Conservation (phyloP, 1,140 invertebrate species). For the Nomia melanderi region DNA sequence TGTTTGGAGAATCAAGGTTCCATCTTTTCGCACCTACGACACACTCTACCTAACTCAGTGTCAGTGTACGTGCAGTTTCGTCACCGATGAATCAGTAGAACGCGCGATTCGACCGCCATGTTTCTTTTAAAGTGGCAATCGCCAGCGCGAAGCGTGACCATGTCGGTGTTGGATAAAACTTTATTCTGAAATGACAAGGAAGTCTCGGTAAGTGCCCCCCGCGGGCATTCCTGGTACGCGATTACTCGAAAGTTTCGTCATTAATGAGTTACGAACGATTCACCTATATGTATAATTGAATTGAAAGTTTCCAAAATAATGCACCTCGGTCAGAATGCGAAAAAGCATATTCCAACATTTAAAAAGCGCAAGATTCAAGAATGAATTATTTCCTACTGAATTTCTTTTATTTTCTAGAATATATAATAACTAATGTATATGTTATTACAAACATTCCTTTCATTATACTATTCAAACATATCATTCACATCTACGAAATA, state of each 20-base stretch:
- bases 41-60: background rate
- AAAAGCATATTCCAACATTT: background rate
- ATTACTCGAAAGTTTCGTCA: background rate
- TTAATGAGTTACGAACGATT: constrained; percentile 7
- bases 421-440: too few species aligned
- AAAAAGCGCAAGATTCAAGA: too few species aligned
- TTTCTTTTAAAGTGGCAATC: constrained; percentile 54
- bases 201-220: background rate
- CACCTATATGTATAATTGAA: too few species aligned
- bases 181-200: background rate
- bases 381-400: too few species aligned
- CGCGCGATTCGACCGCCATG: constrained; percentile 12
- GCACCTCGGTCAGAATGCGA: background rate
- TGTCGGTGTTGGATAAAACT: constrained; percentile 36
- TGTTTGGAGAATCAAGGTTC: background rate
- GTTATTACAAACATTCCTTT: too few species aligned
- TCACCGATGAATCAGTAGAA: constrained; percentile 42
- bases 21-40: background rate
- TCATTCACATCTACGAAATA: too few species aligned
- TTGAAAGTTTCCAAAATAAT: background rate
- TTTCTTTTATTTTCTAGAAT: too few species aligned
- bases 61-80: constrained; percentile 25
- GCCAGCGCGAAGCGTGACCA: constrained; percentile 35
- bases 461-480: too few species aligned
- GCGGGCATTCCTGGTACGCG: too few species aligned